Base-by-base conservation (phyloP, 2,113 vertebrate genomes). In the Oncorhynchus nerka region DNA sequence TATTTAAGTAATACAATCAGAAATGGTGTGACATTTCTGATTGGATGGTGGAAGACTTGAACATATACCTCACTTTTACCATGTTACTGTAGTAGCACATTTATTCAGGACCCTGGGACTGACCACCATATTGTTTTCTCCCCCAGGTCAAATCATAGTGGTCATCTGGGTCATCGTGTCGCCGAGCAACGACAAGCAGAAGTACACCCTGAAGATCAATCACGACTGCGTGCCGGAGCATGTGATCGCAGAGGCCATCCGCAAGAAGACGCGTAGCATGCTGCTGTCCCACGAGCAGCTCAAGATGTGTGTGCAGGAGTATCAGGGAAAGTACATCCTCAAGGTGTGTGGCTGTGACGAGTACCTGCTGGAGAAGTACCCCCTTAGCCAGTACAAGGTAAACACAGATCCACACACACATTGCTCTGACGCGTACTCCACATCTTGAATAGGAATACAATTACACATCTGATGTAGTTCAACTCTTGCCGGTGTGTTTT, bases 111-210 rank as follows among this genome's bases (percentile, higher is more conserved):
- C 61, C n/a, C n/a, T 16, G n/a, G 5, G 19, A 64, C 19, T 64
- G 16, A 34, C 34, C 34, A 24, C 61, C 61, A 81, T 71, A 49
- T 34, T 68, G 55, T 11, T 80, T 34, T 84, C 86, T 20, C 88
- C 91, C 75, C 49, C 75, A 99, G 98, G 98, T 86, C 97, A 99
- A 94, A 99, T 99, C 86, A 99, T 99, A 77, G 97, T 99, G 79
- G 97, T 99, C 55, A 99, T 99, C 84, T 99, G 98, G 98, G 98
- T 99, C 73, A 99, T 99, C 80, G 97, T 99, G 79, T 98, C 97
- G 26, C 97, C 97, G 79, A 98, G 96, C 93, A 99, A 99, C 26
- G 97, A 99, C 84, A 99, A 99, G 75, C 98, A 99, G 89, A 99
- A 99, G 86, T 99, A 99, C 82, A 99, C 98, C 51, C 90, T 99